Evolutionary conservation across 64 coral and sea anemone genomes (phyloP), one percentile per base, ranked within the genome.

Genomic region (Trachythela sp.): DNA sequence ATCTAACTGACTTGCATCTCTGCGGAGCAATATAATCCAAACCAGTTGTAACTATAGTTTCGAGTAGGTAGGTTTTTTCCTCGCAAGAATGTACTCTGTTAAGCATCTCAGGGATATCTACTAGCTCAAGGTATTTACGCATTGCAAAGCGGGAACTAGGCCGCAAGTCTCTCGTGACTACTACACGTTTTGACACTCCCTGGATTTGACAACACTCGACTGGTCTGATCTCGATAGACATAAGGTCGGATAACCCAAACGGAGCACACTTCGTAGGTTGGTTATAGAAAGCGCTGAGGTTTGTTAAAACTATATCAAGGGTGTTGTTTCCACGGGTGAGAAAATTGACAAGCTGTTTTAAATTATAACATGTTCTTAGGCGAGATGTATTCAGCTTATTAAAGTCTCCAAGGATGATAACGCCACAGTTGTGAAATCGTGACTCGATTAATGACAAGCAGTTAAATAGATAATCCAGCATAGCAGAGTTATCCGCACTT

Each of bases 61-160:
- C 18, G 14, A 80, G 72, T 15, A 80, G 18, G 17, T 48, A 87
- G 5, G 59, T 51, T 67, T 87, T 87, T 14, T 60, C 86, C 38
- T 87, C 86, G 59, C 86, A 87, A 22, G 86, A 67, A 51, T 87
- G n/a, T 38, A 86, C 85, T 37, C 17, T 34, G 59, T 54, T 54
- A 48, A 86, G 41, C 85, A 86, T 48, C 48, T 40, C 85, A 52
- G 85, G 48, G 54, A 86, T 48, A 48, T 86, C 85, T 51, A 86
- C 48, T 48, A 51, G 48, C 32, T 86, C 30, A 33, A 54, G 85
- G 54, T 86, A 86, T 48, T 40, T 54, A 38, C 49, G 50, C 85
- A 86, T 56, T 56, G 85, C 85, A 8, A 49, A 8, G 48, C 49
- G 49, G 1, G 13, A 15, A 8, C 8, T 52, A 15, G 49, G 49